Base-by-base conservation (phyloP, 2,888 invertebrate species). In the Cybosia mesomella region DNA sequence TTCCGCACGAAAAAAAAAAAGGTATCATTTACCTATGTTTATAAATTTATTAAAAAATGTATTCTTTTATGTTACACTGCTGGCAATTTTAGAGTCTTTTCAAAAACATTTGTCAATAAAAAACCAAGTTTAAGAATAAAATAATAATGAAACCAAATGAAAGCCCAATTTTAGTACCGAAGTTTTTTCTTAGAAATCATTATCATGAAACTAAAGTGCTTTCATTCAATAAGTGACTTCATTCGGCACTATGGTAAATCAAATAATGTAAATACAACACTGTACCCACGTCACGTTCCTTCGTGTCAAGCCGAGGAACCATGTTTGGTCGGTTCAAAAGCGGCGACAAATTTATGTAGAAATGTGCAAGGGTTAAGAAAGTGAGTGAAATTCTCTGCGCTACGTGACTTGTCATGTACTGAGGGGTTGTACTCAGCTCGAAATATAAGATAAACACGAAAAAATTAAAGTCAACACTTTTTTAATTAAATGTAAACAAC, bases 331-430 rank as follows among this genome's bases (percentile, higher is more conserved):
- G 64, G 75, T 76, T 72, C 78, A 76, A 70, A 79, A 75, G 74
- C 67, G 66, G 70, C 69, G 70, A 76, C 75, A 83, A 85, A 83
- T 83, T 83, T 83, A 86, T 85, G 85, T 84, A 85, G 82, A 84
- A 85, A 85, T 85, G 85, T 84, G 85, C 86, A 85, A 78, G 82
- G 77, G 84, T 80, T 83, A 83, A 84, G 81, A 83, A 80, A 83
- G 82, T 81, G 76, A 83, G 81, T 81, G 76, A 83, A 83, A 81
- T 81, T 78, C 80, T 75, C 70, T 5, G 9, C 39, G 49, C 67
- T 75, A 83, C 81, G 85, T 83, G 82, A 81, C 85, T 79, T 57
- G 55, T 43, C 15, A 15, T 53, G 43, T n/a, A 34, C 57, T 57
- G 8, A 36, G 1, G 22, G n/a, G 72, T n/a, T 80, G 77, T 73